Evolutionary conservation across 2,113 vertebrate species (phyloP), one percentile per base, ranked within the genome.

Genomic region (Catagonus wagneri): DNA sequence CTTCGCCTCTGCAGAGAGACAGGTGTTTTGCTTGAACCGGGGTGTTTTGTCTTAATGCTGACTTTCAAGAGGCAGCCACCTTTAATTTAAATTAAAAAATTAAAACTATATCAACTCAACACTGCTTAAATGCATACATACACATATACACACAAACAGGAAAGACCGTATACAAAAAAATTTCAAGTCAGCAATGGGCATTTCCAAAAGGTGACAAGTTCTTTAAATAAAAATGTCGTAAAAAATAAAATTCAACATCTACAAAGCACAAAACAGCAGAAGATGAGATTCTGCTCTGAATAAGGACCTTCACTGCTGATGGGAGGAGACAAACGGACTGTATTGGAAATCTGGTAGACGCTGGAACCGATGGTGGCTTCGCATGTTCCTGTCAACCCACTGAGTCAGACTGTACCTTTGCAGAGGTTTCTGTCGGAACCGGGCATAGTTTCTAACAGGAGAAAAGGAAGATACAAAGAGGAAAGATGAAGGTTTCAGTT

Each of bases 371-470:
- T 87, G 94, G 20, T 75, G 83, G 65, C 97, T 90, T 83, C 96
- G 84, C 83, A 94, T 94, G 83, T 96, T 98, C 71, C 69, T 92
- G 79, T 93, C 96, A 68, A 97, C 89, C 97, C 98, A 96, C 75
- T 94, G 95, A 7, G 63, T 34, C 25, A 95, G 95, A 60, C 90
- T 97, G 96, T 63, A 97, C 61, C 93, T 96, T 72, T 96, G 93
- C 44, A 90, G 29, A 72, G 96, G 66, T 80, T 97, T 97, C 68
- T 95, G 96, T 79, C 58, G 87, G 76, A 90, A 95, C 19, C 90
- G 88, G 50, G 94, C 96, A 3, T 96, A 69, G 90, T 98, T 98
- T 96, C 98, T 98, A 90, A 34, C 14, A 97, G 90, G 65, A 75
- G 95, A 94, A 0, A 89, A 29, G 39, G 61, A 96, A 36, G 87